phyloP scores from a whole-genome alignment of 1,140 invertebrate species.

The Hyles vespertilio region DNA sequence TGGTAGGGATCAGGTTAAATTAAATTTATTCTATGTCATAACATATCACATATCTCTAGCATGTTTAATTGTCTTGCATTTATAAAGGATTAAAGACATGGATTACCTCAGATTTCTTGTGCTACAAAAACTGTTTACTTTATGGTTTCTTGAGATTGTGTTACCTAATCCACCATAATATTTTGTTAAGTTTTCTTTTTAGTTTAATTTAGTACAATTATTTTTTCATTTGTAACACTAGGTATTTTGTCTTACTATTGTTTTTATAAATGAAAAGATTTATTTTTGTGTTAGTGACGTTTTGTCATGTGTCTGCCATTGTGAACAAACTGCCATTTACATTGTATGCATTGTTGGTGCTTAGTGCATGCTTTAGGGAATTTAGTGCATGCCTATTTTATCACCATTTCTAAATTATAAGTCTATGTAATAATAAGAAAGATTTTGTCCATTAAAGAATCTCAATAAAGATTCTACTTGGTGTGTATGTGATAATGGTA shows the following conservation, averaged over 20 bases:
- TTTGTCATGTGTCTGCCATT: slow-evolving; percentile 1
- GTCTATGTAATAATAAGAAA: slow-evolving; percentile 1
- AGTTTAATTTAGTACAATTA: slow-evolving; percentile 11
- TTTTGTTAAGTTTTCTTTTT: slow-evolving; percentile 13
- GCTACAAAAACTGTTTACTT: too few species aligned
- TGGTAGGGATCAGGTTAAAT: too few species aligned
- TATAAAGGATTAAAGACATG: too few species aligned
- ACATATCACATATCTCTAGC: too few species aligned
- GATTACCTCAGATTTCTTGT: too few species aligned
- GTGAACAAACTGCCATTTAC: slow-evolving; percentile 10
- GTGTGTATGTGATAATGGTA: slow-evolving; percentile 42
- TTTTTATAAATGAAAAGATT: slow-evolving; percentile 5
- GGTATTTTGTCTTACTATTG: background rate
- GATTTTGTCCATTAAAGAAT: slow-evolving; percentile 6
- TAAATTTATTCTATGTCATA: too few species aligned
- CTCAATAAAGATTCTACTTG: slow-evolving; percentile 4
- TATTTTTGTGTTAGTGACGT: slow-evolving; percentile 12
- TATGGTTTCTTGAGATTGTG: slow-evolving; percentile 1
- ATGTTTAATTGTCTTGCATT: too few species aligned
- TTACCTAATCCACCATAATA: slow-evolving; percentile 4
- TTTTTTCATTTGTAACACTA: background rate
- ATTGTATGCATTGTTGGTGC: slow-evolving; percentile 4
- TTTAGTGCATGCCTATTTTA: slow-evolving; percentile 5
- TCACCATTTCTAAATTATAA: background rate
- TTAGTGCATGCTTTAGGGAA: background rate